Evolutionary conservation across 2,797 vertebrate species (phyloP), one percentile per base, ranked within the genome.

Genomic region (Darevskia mixta): DNA sequence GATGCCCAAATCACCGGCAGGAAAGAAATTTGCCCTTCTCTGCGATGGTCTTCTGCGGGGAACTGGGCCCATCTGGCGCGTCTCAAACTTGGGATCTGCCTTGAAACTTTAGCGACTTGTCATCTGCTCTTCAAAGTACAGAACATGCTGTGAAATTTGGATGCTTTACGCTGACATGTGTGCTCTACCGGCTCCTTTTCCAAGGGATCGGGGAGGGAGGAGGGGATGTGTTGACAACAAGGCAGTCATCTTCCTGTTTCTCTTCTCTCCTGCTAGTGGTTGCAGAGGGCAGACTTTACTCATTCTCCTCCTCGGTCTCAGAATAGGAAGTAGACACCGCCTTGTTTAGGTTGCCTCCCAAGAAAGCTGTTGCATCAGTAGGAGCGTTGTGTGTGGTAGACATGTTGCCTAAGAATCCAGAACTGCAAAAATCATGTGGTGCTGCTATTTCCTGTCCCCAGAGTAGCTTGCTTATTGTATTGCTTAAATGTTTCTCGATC

Each of bases 41-140:
- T 87, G 76, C 67, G 87, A 89, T 91, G 84, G 93, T 87, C 86
- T 81, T 89, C 92, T 64, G 18, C 61, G 86, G 89, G 82, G 88
- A 95, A 94, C 94, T 87, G 84, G 92, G 92, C 92, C 96, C 94
- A 95, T 96, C 93, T 95, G 94, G 96, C 96, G 96, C 94, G 91
- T 95, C 95, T 95, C 93, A 95, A 94, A 90, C 87, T 89, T 90
- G 89, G 91, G 88, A 93, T 93, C 90, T 92, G 94, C 90, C 94
- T 92, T 93, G 94, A 87, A 91, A 92, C 92, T 95, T 95, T 91
- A 94, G 89, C 94, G 92, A 94, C 94, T 96, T 96, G 94, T 95
- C 95, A 94, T 96, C 95, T 95, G 95, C 95, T 95, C 90, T 93
- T 95, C 93, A 93, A 95, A 94, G 95, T 96, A 95, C 93, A 95